Evolutionary conservation across 1,140 invertebrate species (phyloP).

Genomic region (Neotoxoptera formosana): DNA sequence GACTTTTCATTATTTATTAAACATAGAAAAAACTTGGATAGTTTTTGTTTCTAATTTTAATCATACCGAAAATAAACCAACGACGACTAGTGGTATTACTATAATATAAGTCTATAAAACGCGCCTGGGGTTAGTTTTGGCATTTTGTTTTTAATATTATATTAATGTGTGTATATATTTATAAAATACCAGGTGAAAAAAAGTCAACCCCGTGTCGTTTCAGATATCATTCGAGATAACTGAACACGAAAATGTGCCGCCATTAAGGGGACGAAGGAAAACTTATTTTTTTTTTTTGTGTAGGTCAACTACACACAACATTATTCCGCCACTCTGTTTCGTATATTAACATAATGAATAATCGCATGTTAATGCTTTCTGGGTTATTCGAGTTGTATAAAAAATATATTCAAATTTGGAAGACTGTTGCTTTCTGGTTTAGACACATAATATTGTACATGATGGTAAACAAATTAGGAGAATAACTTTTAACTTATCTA

Average conservation of each 20-base stretch:
- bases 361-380: constrained; percentile 8
- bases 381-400: constrained; percentile 1
- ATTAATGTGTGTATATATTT: background rate
- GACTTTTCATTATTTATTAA: constrained; percentile 15
- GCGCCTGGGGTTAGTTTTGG: background rate
- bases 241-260: constrained; percentile 32
- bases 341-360: constrained; percentile 53
- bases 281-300: constrained; percentile 12
- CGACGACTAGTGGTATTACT: background rate
- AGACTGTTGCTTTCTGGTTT: constrained; percentile 29
- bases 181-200: background rate
- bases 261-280: constrained; percentile 22
- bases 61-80: background rate
- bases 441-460: constrained; percentile 24
- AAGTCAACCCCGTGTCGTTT: constrained; percentile 27
- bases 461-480: background rate
- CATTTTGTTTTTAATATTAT: constrained; percentile 27
- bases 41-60: constrained; percentile 9
- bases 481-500: background rate
- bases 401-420: background rate
- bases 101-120: background rate
- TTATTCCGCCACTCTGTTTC: background rate
- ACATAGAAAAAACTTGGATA: background rate
- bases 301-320: constrained; percentile 31
- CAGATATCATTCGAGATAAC: constrained; percentile 43